Conservation (phyloP, 2,888 invertebrate species). For the Formica aserva region DNA sequence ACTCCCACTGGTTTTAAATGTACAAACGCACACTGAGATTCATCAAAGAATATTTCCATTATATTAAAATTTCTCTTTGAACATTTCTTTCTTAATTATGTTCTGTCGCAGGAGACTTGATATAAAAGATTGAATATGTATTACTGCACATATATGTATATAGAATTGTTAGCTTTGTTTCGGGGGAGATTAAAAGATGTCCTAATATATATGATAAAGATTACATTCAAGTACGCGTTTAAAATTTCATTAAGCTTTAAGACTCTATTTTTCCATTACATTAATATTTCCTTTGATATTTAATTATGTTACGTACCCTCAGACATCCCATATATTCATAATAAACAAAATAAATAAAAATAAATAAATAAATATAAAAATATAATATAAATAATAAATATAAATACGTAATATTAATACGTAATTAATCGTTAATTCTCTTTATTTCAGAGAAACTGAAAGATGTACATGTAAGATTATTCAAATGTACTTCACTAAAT, state of each 20-base stretch:
- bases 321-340: not conserved
- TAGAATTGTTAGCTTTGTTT: constrained; percentile 9
- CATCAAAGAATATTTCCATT: constrained; percentile 42
- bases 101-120: constrained; percentile 19
- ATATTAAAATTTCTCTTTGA: constrained; percentile 46
- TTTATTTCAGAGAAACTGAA: not conserved
- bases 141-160: not conserved
- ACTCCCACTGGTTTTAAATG: constrained; percentile 39
- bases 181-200: not conserved
- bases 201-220: not conserved
- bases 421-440: not conserved
- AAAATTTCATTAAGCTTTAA: not conserved
- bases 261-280: not conserved
- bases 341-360: too few relatives aligned
- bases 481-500: not conserved
- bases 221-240: not conserved
- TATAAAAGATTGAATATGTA: constrained; percentile 17
- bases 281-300: not conserved
- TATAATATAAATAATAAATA: not conserved
- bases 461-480: not conserved
- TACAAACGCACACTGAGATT: constrained; percentile 38
- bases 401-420: not conserved
- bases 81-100: constrained; percentile 40
- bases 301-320: not conserved
- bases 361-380: too few relatives aligned